Percentiles rank a stretch among this genome's conserved stretches.
phyloP scores from a whole-genome alignment of 2,113 vertebrate genomes.

The Sylvietta virens region DNA sequence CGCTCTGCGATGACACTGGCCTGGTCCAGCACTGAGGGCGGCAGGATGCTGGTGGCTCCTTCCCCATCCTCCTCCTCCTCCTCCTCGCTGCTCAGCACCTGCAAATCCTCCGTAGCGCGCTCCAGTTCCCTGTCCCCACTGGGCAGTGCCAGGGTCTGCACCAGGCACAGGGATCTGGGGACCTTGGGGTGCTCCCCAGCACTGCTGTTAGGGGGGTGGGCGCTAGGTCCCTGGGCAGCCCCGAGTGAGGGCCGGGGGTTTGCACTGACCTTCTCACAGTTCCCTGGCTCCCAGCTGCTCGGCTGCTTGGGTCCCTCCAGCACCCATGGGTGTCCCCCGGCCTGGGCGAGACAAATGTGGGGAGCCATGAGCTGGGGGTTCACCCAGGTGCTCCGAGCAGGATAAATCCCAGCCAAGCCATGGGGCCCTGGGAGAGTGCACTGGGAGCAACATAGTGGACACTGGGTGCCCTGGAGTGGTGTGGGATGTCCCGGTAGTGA shows the following conservation, averaged over 20 bases:
- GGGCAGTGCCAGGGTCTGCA: not conserved
- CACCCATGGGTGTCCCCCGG: not conserved
- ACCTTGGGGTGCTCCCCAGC: not conserved
- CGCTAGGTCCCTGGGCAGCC: not conserved
- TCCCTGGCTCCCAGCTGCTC: conserved; percentile 39
- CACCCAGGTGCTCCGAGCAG: accelerated
- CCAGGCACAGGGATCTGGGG: not conserved
- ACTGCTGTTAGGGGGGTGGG: not conserved
- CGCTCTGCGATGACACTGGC: conserved; percentile 81
- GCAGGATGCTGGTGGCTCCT: conserved; percentile 72
- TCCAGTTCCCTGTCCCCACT: not conserved
- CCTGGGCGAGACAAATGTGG: not conserved
- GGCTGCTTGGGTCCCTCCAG: conserved; percentile 22
- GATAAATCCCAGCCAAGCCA: not conserved
- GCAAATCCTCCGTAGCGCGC: conserved; percentile 68
- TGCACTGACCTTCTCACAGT: conserved; percentile 71
- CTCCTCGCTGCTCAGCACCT: conserved; percentile 79
- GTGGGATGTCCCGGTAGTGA: too few relatives aligned
- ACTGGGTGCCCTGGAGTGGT: not conserved
- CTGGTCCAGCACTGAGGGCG: conserved; percentile 83
- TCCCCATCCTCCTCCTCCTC: conserved; percentile 69
- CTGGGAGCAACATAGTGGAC: not conserved
- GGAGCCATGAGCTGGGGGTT: not conserved
- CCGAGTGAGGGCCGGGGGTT: accelerated
- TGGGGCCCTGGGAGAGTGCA: accelerated